Base-by-base conservation (phyloP, 2,888 invertebrate genomes). In the Latrodectus elegans region DNA sequence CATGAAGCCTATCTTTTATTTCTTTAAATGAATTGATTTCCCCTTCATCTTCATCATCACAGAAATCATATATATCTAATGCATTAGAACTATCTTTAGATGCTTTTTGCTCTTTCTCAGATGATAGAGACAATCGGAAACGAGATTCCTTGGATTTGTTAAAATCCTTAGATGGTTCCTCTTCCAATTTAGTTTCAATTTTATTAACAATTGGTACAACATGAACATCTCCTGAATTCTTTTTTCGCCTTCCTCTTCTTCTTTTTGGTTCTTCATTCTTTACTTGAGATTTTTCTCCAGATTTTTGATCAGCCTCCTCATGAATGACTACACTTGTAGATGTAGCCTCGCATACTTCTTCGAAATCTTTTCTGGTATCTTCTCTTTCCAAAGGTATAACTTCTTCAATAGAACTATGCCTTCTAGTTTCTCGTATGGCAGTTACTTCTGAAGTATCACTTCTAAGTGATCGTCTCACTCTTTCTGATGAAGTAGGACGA, bases 51-150 rank as follows among this genome's bases (percentile, higher is more conserved):
- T 95, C 95, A 92, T 97, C 97, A 92, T 97, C 97, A 91, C 96
- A 95, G 92, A 97, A 97, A 92, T 97, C 97, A 91, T 97, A 97
- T 4, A 97, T 94, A 91, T 97, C 97, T 12, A 95, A 95, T 0
- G 95, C 94, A 75, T 94, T 92, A 90, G 83, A 78, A 22, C 87
- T 87, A 14, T 79, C 81, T 68, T 88, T 89, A 17, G 80, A 64
- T 12, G 60, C 12, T 67, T 88, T 87, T 51, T 88, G 88, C 17
- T 89, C 89, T 55, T 88, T 88, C 12, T 89, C 89, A 52, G 81
- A 80, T 17, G 81, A 73, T 22, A 88, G 53, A 22, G 89, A 88
- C 53, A 82, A 38, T 74, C 77, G 74, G 0, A 88, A 55, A 22
- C 87, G 74, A 10, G 89, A 84, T 71, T 89, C 88, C 73, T 89